Percentiles rank a stretch among this genome's conserved stretches.
Evolutionary conservation across 2,888 invertebrate species (phyloP).

Genomic region (Polyommatus icarus): DNA sequence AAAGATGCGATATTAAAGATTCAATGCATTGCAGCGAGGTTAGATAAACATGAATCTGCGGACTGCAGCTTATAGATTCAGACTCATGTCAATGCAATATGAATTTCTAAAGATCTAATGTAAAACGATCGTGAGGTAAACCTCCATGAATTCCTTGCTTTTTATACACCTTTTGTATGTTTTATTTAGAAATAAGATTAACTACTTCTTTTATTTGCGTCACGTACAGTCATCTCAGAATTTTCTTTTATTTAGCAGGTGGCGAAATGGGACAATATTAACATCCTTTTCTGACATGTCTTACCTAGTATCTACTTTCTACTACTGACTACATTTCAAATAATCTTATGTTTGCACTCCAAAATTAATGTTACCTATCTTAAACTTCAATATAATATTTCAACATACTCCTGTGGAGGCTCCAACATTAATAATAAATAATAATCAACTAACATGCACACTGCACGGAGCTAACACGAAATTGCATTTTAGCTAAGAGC

Average conservation of each 20-base stretch:
- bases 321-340: too few species aligned
- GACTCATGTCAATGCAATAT: neutral
- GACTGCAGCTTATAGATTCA: neutral
- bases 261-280: neutral
- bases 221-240: neutral
- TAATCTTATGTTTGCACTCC: too few species aligned
- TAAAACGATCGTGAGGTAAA: neutral
- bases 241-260: neutral
- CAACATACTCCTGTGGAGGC: neutral
- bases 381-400: neutral
- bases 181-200: neutral
- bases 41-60: constrained; percentile 11
- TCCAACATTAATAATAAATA: neutral
- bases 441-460: neutral
- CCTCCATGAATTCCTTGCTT: neutral
- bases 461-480: neutral
- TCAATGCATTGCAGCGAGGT: constrained; percentile 8
- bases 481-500: constrained; percentile 16
- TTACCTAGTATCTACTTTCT: too few species aligned
- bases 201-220: neutral
- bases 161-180: neutral
- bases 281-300: too few species aligned
- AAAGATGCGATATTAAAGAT: neutral
- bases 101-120: neutral
- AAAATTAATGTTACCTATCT: neutral